Percentiles rank a stretch among this genome's conserved stretches.
phyloP scores from a whole-genome alignment of 2,888 invertebrate species.

The Capitulum mitella region DNA sequence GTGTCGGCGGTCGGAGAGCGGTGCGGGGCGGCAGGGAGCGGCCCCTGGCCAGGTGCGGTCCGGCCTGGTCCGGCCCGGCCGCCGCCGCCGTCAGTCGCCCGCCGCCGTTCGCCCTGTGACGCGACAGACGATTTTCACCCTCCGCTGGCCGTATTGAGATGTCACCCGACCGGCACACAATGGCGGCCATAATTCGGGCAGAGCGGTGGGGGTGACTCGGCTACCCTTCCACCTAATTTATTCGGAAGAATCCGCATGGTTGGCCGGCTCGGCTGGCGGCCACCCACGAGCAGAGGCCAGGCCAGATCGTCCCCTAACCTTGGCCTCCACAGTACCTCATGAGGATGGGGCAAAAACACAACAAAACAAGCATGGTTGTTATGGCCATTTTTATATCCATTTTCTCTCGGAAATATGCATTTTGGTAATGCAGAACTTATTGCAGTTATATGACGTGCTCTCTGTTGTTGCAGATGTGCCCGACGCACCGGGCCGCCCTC shows the following conservation, averaged over 20 bases:
- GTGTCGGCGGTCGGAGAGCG: too few relatives aligned
- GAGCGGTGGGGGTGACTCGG: background rate
- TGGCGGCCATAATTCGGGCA: constrained; percentile 14
- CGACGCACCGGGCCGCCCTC: background rate
- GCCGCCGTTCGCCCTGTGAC: background rate
- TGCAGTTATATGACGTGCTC: too few relatives aligned
- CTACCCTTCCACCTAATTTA: constrained; percentile 10
- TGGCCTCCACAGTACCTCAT: background rate
- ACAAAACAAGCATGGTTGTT: background rate
- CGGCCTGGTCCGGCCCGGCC: background rate
- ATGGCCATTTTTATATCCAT: too few relatives aligned
- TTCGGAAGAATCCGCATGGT: background rate
- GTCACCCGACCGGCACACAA: background rate
- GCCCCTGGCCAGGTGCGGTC: background rate
- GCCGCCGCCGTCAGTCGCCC: background rate
- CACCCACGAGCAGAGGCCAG: background rate
- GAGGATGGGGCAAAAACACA: background rate
- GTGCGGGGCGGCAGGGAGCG: too few relatives aligned
- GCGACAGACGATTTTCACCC: constrained; percentile 18
- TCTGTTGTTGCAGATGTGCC: constrained; percentile 24
- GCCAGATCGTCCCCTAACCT: background rate
- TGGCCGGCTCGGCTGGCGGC: background rate
- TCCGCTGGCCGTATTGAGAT: constrained; percentile 18
- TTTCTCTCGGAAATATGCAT: too few relatives aligned
- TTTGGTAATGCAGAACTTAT: too few relatives aligned